Percentiles rank a stretch among this genome's conserved stretches.
Evolutionary conservation across 2,797 vertebrate species (phyloP).

Genomic region (Gallinago solitaria): DNA sequence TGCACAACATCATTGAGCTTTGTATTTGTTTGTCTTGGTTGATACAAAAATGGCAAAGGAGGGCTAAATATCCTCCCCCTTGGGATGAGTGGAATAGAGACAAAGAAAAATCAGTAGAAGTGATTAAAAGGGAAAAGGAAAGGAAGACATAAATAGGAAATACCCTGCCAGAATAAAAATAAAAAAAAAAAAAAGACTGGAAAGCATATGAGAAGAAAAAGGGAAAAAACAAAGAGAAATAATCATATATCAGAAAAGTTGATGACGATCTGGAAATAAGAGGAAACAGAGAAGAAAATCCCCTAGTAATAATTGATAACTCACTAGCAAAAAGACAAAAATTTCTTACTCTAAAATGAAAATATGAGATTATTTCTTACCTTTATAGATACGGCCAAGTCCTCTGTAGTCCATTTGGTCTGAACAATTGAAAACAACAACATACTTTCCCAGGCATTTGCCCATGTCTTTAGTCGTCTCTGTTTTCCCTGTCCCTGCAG

Average conservation of each 20-base stretch:
- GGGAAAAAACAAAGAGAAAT: background rate
- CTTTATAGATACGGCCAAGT: slow-evolving; percentile 87
- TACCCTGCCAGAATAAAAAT: background rate
- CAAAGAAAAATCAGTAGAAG: background rate
- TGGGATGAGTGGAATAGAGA: background rate
- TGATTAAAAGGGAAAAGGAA: background rate
- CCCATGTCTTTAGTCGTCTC: slow-evolving; percentile 90
- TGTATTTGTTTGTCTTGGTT: background rate
- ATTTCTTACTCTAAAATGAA: background rate
- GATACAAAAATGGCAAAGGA: background rate
- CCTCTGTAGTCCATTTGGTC: slow-evolving; percentile 89
- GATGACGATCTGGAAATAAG: background rate
- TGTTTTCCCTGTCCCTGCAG: slow-evolving; percentile 85
- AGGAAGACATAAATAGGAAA: background rate
- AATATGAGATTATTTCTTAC: slow-evolving; percentile 42
- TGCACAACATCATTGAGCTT: background rate
- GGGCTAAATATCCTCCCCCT: background rate
- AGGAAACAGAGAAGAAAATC: background rate
- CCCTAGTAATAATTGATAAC: background rate
- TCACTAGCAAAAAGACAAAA: background rate
- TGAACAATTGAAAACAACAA: slow-evolving; percentile 88
- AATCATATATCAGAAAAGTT: background rate
- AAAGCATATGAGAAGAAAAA: background rate
- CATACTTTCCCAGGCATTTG: slow-evolving; percentile 86
- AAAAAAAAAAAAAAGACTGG: background rate